Conservation (phyloP, 2,888 invertebrate species). For the Phaonia tiefii region DNA sequence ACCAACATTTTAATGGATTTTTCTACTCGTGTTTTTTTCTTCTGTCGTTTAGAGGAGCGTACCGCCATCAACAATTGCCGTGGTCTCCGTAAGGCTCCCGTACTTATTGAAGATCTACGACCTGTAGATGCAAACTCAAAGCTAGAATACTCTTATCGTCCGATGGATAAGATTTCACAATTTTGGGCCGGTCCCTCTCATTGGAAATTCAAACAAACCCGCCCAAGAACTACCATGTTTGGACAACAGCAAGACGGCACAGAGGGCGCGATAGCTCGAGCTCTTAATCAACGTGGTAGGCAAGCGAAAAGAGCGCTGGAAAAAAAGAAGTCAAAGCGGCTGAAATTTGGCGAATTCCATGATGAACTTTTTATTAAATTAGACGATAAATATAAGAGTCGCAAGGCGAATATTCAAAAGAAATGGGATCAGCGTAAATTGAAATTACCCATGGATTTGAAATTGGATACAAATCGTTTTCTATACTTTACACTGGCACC, state of each 20-base stretch:
- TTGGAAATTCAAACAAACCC: slow-evolving; percentile 86
- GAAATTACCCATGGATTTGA: slow-evolving; percentile 77
- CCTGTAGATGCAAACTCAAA: slow-evolving; percentile 82
- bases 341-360: slow-evolving; percentile 74
- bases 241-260: slow-evolving; percentile 51
- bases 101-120: slow-evolving; percentile 83
- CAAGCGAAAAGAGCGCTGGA: slow-evolving; percentile 62
- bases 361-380: slow-evolving; percentile 75
- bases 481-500: slow-evolving; percentile 74
- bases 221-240: slow-evolving; percentile 71
- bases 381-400: slow-evolving; percentile 73
- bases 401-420: slow-evolving; percentile 77
- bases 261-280: slow-evolving; percentile 10
- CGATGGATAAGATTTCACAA: slow-evolving; percentile 80
- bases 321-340: slow-evolving; percentile 72
- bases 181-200: slow-evolving; percentile 92
- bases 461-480: slow-evolving; percentile 74
- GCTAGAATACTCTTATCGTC: slow-evolving; percentile 88
- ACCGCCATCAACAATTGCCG: slow-evolving; percentile 77
- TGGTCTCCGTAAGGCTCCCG: slow-evolving; percentile 78
- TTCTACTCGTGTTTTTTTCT: too few relatives aligned
- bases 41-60: slow-evolving; percentile 72
- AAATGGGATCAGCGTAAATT: slow-evolving; percentile 80
- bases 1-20: too few relatives aligned
- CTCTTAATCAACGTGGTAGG: slow-evolving; percentile 61